Evolutionary conservation across 2,113 vertebrate species (phyloP).

Genomic region (Heterotilapia buettikoferi): DNA sequence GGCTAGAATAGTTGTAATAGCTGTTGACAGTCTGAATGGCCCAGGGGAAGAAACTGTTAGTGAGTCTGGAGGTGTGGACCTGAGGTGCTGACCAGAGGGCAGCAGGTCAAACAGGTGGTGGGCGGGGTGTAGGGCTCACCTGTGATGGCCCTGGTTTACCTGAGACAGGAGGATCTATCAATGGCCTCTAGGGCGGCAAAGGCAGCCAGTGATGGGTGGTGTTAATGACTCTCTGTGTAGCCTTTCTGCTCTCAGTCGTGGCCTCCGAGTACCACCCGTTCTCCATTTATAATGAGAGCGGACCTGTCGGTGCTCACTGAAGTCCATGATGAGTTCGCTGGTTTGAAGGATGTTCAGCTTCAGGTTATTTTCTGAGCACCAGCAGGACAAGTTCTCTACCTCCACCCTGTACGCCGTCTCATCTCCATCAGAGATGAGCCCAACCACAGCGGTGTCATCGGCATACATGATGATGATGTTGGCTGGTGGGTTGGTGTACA

Average conservation of each 20-base stretch:
- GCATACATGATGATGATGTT: neutral
- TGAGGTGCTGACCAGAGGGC: no score
- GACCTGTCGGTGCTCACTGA: no score
- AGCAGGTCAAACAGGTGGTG: no score
- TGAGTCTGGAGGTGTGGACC: no score
- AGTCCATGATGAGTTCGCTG: neutral
- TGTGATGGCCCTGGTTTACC: no score
- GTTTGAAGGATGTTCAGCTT: neutral
- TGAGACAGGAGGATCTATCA: no score
- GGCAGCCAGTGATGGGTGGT: no score
- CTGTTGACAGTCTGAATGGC: neutral
- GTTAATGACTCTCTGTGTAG: no score
- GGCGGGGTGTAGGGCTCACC: no score
- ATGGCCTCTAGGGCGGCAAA: no score
- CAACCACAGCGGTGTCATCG: neutral
- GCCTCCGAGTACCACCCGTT: neutral
- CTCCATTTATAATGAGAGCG: neutral
- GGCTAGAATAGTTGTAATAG: neutral
- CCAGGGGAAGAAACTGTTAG: no score
- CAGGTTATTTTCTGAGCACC: neutral
- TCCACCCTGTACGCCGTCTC: neutral
- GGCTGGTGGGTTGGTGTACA: neutral
- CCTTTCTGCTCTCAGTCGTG: neutral
- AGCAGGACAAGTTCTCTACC: neutral
- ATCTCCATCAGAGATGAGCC: neutral